phyloP scores from a whole-genome alignment of 2,113 vertebrate genomes.

The Pyrgilauda ruficollis region DNA sequence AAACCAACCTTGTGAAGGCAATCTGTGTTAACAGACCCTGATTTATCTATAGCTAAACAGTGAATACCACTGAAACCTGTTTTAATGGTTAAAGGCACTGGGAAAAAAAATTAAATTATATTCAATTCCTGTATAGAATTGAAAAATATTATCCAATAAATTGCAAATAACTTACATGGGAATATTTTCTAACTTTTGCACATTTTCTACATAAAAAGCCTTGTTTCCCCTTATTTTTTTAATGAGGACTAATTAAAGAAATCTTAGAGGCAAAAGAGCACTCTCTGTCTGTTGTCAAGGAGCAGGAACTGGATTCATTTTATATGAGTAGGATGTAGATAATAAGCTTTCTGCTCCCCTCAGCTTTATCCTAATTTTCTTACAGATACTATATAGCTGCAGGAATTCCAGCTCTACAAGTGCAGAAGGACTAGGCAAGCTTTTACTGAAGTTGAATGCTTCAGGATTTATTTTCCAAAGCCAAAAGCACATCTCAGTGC shows the following conservation, averaged over 20 bases:
- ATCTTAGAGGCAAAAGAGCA: not conserved
- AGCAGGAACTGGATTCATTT: not conserved
- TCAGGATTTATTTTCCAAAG: constrained; percentile 3
- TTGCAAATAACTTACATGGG: not conserved
- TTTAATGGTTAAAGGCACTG: not conserved
- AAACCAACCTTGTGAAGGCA: not conserved
- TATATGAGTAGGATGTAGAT: not conserved
- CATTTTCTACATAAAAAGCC: not conserved
- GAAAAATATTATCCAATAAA: not conserved
- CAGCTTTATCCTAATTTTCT: not conserved
- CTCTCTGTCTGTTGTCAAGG: not conserved
- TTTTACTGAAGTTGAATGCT: not conserved
- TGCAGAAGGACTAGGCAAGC: not conserved
- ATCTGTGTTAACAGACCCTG: not conserved
- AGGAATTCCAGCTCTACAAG: not conserved
- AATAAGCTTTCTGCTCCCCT: not conserved
- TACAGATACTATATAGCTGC: not conserved
- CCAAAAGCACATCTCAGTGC: not conserved
- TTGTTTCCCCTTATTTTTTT: not conserved
- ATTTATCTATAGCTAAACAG: not conserved
- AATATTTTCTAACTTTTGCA: not conserved
- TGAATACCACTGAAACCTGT: not conserved
- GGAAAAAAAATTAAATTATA: not conserved
- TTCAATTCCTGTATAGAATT: not conserved
- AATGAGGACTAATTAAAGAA: not conserved